Evolutionary conservation across 1,140 invertebrate species (phyloP).

Genomic region (Pseudomyrmex dendroicus): DNA sequence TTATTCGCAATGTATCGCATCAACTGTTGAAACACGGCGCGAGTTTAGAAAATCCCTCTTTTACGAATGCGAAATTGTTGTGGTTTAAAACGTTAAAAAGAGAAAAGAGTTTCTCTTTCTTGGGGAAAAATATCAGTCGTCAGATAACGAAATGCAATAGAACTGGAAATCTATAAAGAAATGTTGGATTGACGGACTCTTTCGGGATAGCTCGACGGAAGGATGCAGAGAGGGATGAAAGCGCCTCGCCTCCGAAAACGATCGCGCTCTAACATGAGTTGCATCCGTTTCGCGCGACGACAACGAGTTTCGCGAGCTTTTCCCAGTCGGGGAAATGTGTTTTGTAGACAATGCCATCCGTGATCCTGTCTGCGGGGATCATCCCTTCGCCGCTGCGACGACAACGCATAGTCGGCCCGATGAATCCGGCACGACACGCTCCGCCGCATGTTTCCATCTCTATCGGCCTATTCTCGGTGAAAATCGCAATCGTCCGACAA

Average conservation of each 20-base stretch:
- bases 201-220: background rate
- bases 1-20: background rate
- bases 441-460: constrained; percentile 44
- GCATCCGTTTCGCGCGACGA: constrained; percentile 39
- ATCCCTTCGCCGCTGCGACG: constrained; percentile 59
- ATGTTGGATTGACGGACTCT: constrained; percentile 24
- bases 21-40: background rate
- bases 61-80: too few species aligned
- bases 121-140: constrained; percentile 36
- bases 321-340: constrained; percentile 50
- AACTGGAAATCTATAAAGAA: constrained; percentile 30
- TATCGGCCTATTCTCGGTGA: constrained; percentile 40
- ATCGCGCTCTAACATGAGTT: constrained; percentile 39
- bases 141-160: constrained; percentile 9
- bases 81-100: background rate
- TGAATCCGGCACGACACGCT: constrained; percentile 59
- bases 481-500: constrained; percentile 46
- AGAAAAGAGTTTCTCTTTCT: background rate
- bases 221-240: constrained; percentile 29
- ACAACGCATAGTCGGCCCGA: constrained; percentile 53
- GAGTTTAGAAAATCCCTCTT: too few species aligned
- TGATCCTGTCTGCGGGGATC: constrained; percentile 67
- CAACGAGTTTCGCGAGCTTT: constrained; percentile 43
- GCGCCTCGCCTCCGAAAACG: background rate
- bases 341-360: constrained; percentile 59